phyloP scores from a whole-genome alignment of 2,888 invertebrate species.

The Margaritifera margaritifera region DNA sequence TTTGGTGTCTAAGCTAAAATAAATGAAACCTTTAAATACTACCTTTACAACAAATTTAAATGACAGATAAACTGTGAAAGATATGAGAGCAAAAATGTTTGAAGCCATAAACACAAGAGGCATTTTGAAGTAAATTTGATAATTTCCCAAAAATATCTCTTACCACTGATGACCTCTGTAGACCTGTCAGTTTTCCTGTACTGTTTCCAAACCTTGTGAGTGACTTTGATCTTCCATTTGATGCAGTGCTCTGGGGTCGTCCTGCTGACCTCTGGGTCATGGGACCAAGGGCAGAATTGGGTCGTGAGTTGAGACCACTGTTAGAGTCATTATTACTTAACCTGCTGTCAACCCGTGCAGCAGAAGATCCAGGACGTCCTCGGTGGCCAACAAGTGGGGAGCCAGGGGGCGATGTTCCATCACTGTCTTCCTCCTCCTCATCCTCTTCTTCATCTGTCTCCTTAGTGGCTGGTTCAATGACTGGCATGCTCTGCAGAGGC shows the following conservation, averaged over 20 bases:
- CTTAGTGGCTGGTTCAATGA: constrained; percentile 39
- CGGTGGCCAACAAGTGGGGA: constrained; percentile 29
- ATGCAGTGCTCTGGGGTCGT: constrained; percentile 40
- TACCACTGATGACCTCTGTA: constrained; percentile 55
- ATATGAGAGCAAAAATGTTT: too few relatives aligned
- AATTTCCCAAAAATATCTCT: constrained; percentile 5
- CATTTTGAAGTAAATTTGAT: neutral
- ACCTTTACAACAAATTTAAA: too few relatives aligned
- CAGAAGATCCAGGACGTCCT: constrained; percentile 34
- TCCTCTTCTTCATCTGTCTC: constrained; percentile 38
- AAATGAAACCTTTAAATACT: too few relatives aligned
- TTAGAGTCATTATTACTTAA: constrained; percentile 33
- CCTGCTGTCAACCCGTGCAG: constrained; percentile 34
- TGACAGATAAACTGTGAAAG: too few relatives aligned
- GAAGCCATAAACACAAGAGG: neutral
- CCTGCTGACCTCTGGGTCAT: constrained; percentile 4
- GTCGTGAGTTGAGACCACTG: constrained; percentile 42
- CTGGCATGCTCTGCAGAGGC: constrained; percentile 67
- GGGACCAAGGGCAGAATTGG: constrained; percentile 40
- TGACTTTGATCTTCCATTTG: constrained; percentile 44
- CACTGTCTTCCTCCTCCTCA: constrained; percentile 57
- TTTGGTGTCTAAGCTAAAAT: too few relatives aligned
- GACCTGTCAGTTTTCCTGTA: constrained; percentile 43
- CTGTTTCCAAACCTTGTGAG: constrained; percentile 38
- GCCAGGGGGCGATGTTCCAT: constrained; percentile 34